phyloP scores from a whole-genome alignment of 2,888 invertebrate genomes.

The Brachypalpus laphriformis region DNA sequence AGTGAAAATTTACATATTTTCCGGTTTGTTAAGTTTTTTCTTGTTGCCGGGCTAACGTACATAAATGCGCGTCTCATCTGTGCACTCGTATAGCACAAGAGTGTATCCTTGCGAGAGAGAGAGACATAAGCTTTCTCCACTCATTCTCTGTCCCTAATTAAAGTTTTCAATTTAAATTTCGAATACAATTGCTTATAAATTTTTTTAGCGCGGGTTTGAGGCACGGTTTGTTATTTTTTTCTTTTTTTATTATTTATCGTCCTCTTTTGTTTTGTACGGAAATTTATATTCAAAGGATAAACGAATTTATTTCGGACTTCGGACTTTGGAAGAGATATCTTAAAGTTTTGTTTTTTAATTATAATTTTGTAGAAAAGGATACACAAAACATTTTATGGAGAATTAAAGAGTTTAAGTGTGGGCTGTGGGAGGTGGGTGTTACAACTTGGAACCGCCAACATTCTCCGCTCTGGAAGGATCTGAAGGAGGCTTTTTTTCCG shows the following conservation, averaged over 20 bases:
- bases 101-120: slow-evolving; percentile 3
- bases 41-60: slow-evolving; percentile 41
- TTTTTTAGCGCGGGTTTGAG: slow-evolving; percentile 14
- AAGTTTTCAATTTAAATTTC: slow-evolving; percentile 67
- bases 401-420: too few relatives aligned
- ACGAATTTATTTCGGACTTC: not conserved
- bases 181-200: slow-evolving; percentile 52
- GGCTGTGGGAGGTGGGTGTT: too few relatives aligned
- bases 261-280: not conserved
- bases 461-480: too few relatives aligned
- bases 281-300: slow-evolving; percentile 52
- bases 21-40: slow-evolving; percentile 69
- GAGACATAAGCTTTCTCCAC: slow-evolving; percentile 28
- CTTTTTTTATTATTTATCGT: slow-evolving; percentile 29
- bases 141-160: slow-evolving; percentile 54
- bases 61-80: slow-evolving; percentile 42
- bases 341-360: not conserved
- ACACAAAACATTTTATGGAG: not conserved
- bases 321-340: not conserved
- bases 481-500: too few relatives aligned
- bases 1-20: slow-evolving; percentile 65
- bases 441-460: too few relatives aligned
- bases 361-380: not conserved
- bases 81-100: slow-evolving; percentile 17
- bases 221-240: slow-evolving; percentile 28